These are phyloP conservation scores for Tragelaphus oryx DNA, from an alignment of 2,797 vertebrate genomes.

Conservation along the genomic window DNA sequence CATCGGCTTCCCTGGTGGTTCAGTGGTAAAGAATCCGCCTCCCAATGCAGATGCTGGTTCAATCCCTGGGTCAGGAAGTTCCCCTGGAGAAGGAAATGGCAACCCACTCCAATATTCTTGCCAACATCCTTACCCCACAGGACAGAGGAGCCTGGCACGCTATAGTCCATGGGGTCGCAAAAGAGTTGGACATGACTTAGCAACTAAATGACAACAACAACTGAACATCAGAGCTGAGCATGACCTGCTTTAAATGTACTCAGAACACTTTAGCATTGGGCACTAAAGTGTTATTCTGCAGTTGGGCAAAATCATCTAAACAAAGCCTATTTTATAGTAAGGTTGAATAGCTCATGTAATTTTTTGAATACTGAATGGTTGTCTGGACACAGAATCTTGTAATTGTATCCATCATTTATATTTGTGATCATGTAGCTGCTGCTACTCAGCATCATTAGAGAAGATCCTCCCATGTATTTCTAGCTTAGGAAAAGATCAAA, in stretches of 20 bases:
- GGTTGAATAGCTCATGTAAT: neutral
- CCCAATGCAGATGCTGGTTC: neutral
- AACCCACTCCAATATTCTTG: neutral
- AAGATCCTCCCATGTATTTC: neutral
- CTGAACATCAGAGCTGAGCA: neutral
- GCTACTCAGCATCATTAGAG: fast-evolving
- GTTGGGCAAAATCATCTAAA: neutral
- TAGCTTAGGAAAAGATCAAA: neutral
- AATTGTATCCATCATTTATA: neutral
- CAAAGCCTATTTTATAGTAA: neutral
- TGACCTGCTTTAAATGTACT: neutral
- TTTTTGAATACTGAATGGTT: neutral
- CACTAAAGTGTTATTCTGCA: neutral
- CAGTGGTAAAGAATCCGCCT: neutral
- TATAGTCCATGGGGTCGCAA: neutral
- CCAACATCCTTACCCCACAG: neutral
- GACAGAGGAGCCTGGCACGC: neutral
- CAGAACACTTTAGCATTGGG: neutral
- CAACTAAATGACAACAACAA: neutral
- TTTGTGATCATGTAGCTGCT: neutral
- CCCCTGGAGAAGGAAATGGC: neutral
- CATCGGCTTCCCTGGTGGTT: neutral
- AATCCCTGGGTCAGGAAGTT: neutral
- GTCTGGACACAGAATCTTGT: neutral
- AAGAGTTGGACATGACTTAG: neutral